A percentile compares a stretch with the other conserved stretches of the same genome.
These are phyloP conservation scores for Datnioides undecimradiatus DNA, from an alignment of 2,113 vertebrate species.

Conservation along the genomic window DNA sequence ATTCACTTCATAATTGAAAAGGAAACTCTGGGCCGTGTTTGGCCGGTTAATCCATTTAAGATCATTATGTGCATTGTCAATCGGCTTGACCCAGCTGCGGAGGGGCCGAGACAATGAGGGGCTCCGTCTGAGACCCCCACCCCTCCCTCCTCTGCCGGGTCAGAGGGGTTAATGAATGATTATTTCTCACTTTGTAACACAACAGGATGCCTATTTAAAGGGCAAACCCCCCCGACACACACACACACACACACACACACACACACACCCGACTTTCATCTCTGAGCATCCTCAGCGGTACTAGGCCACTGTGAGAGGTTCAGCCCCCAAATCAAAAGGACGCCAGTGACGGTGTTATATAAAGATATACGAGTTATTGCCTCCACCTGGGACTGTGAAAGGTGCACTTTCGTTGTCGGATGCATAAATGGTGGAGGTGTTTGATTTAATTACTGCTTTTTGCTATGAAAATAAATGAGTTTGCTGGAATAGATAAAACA, in stretches of 20 bases:
- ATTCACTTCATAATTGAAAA: slow-evolving; percentile 85
- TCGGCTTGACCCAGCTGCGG: slow-evolving; percentile 82
- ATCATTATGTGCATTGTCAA: slow-evolving; percentile 85
- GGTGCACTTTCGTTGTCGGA: no score
- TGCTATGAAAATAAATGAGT: neutral
- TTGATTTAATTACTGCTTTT: slow-evolving; percentile 29
- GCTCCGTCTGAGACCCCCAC: slow-evolving; percentile 54
- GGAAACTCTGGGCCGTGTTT: slow-evolving; percentile 80
- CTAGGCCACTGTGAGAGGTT: slow-evolving; percentile 2
- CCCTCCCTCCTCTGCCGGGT: slow-evolving; percentile 54
- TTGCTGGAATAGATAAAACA: no score
- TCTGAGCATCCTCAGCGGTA: slow-evolving; percentile 25
- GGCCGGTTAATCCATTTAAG: slow-evolving; percentile 86
- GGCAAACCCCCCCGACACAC: slow-evolving; percentile 53
- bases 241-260: no score
- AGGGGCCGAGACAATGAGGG: slow-evolving; percentile 71
- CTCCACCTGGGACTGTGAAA: slow-evolving; percentile 12
- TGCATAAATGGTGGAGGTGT: neutral
- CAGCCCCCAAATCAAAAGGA: slow-evolving; percentile 12
- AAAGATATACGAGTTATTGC: slow-evolving; percentile 36
- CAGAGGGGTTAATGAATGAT: slow-evolving; percentile 87
- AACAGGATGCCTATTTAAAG: slow-evolving; percentile 76
- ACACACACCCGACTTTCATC: neutral
- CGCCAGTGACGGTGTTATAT: slow-evolving; percentile 23
- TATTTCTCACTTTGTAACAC: slow-evolving; percentile 87